phyloP scores from a whole-genome alignment of 1,140 invertebrate genomes.

The Lasaia peninsularis region DNA sequence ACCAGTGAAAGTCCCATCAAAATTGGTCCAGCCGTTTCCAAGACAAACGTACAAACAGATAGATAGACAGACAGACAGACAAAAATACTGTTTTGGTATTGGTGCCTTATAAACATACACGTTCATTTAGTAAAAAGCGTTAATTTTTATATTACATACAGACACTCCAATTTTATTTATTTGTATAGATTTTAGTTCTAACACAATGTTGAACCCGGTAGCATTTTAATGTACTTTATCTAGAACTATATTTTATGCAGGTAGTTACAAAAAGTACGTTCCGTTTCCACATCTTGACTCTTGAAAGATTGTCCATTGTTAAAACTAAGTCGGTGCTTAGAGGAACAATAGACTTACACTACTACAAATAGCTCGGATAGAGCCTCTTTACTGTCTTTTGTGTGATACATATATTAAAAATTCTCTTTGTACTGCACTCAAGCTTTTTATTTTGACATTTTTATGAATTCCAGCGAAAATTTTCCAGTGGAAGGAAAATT shows the following conservation, averaged over 20 bases:
- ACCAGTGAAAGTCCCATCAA: too few relatives aligned
- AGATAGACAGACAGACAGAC: too few relatives aligned
- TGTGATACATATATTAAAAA: constrained; percentile 12
- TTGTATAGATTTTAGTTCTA: too few relatives aligned
- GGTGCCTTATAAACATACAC: too few relatives aligned
- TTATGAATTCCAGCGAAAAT: constrained; percentile 6
- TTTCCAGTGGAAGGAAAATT: not conserved
- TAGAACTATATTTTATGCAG: not conserved
- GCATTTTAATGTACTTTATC: too few relatives aligned
- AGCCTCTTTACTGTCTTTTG: constrained; percentile 4
- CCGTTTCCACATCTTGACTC: constrained; percentile 12
- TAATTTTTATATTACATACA: too few relatives aligned
- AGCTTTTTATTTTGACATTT: constrained; percentile 11
- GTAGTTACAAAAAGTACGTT: constrained; percentile 8
- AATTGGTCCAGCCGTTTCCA: too few relatives aligned
- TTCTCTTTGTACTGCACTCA: constrained; percentile 1
- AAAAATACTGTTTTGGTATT: too few relatives aligned
- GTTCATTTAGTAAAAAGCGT: too few relatives aligned
- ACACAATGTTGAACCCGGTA: too few relatives aligned
- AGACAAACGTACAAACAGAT: too few relatives aligned
- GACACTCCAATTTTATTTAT: too few relatives aligned
- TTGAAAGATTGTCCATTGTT: constrained; percentile 10
- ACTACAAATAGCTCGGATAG: constrained; percentile 6
- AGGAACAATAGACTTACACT: constrained; percentile 10
- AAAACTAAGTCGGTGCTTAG: constrained; percentile 9